These are phyloP conservation scores for Lutraria lutraria DNA, from an alignment of 2,888 invertebrate genomes.

Conservation along the genomic window DNA sequence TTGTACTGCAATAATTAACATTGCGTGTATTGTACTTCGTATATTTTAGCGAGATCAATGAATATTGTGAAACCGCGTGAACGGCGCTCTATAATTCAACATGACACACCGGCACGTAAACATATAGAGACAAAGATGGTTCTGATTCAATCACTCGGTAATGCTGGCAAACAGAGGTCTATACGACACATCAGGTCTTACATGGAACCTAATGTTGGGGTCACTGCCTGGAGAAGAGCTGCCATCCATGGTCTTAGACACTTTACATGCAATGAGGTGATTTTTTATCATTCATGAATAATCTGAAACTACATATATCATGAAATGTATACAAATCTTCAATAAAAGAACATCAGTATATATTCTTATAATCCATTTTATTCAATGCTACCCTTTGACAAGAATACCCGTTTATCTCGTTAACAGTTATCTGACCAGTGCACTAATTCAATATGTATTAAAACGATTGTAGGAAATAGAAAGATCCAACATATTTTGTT, in stretches of 20 bases:
- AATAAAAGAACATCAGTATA: too few relatives aligned
- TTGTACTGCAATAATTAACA: too few relatives aligned
- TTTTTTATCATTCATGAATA: too few relatives aligned
- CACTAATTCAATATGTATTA: too few relatives aligned
- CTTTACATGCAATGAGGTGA: constrained; percentile 75
- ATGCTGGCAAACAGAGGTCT: constrained; percentile 74
- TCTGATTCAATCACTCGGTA: constrained; percentile 74
- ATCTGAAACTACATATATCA: too few relatives aligned
- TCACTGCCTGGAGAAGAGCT: constrained; percentile 73
- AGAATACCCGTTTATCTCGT: too few relatives aligned
- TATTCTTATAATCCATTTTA: too few relatives aligned
- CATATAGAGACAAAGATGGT: constrained; percentile 74
- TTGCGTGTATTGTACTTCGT: neutral
- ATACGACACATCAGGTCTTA: constrained; percentile 71
- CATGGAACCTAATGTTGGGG: constrained; percentile 70
- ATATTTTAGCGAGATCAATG: constrained; percentile 35
- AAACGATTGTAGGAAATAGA: too few relatives aligned
- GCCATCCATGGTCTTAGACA: constrained; percentile 73
- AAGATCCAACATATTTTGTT: too few relatives aligned
- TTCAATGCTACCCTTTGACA: too few relatives aligned
- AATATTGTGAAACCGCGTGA: constrained; percentile 54
- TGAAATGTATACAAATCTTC: too few relatives aligned
- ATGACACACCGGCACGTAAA: constrained; percentile 51
- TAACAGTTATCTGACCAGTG: too few relatives aligned
- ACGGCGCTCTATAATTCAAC: constrained; percentile 54